These are phyloP conservation scores for Pollimyrus isidori DNA, from an alignment of 2,113 vertebrate species.

Conservation along the genomic window DNA sequence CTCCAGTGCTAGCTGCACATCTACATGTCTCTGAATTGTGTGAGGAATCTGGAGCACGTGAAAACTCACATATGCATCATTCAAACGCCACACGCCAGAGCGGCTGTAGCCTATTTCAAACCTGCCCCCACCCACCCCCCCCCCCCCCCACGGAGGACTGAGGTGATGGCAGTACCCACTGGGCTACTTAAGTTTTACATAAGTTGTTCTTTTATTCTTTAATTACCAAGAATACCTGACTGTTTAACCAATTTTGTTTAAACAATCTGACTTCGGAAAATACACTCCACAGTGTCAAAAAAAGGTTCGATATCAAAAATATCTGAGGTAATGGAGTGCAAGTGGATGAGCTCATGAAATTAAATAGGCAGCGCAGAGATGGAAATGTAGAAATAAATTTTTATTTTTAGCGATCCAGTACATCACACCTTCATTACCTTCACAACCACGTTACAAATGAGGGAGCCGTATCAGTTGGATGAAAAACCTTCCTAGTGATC, in stretches of 20 bases:
- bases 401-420: neutral
- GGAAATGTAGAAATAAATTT: conserved; percentile 4
- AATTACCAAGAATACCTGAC: neutral
- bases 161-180: neutral
- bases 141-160: neutral
- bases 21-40: neutral
- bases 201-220: no score
- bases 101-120: neutral
- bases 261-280: neutral
- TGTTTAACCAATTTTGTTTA: neutral
- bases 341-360: neutral
- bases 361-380: neutral
- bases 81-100: neutral
- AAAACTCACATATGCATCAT: neutral
- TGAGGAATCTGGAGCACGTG: neutral
- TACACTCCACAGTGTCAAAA: neutral
- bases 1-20: neutral
- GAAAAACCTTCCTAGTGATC: neutral
- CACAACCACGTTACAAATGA: neutral
- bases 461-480: neutral
- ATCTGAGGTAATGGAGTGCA: neutral
- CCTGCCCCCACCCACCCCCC: neutral
- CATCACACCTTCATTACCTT: neutral
- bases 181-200: neutral
- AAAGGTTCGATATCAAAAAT: neutral